Evolutionary conservation across 2,113 vertebrate genomes (phyloP), one percentile per base, ranked within the genome.

Genomic region (Noctilio leporinus): DNA sequence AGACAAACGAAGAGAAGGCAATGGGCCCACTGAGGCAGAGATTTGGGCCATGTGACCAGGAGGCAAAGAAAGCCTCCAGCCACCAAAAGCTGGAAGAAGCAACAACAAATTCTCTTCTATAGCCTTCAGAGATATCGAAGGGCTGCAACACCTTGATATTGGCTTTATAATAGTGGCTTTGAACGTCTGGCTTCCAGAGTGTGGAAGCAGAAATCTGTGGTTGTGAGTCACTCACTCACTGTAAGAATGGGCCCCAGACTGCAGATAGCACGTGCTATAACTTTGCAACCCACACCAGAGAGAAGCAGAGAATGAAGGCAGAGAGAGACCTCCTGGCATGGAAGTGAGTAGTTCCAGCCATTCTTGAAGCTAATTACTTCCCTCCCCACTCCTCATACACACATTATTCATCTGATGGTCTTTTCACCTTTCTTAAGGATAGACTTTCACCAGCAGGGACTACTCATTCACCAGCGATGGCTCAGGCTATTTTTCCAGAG

Each of bases 1-100:
- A 93, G 15, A n/a, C n/a, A n/a, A n/a, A n/a, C n/a, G 76, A 86
- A 90, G 86, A 64, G 22, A 78, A 49, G 15, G 19, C 6, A 51
- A 10, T 30, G 16, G 26, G 64, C 77, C 11, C 55, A 72, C 14
- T 22, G 53, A 88, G 49, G 33, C 35, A 49, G 43, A 49, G 17
- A 33, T 6, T 67, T 22, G 35, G 49, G 33, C 19, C 10, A 64
- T 35, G 33, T 11, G 35, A 16, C 57, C 62, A 33, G 57, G 22
- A 57, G 35, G 10, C 10, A 38, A 84, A 53, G 22, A 64, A 80
- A 53, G 51, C 35, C 8, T 2, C 62, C 20, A 33, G 24, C 43
- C 51, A 80, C 33, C 28, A 76, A 28, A 67, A 86, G 10, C 64
- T 65, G 28, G 35, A 35, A n/a, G 24, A 81, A n/a, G 14, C 5